These are phyloP conservation scores for Plagodis dolabraria DNA, from an alignment of 2,888 invertebrate species.

Conservation along the genomic window DNA sequence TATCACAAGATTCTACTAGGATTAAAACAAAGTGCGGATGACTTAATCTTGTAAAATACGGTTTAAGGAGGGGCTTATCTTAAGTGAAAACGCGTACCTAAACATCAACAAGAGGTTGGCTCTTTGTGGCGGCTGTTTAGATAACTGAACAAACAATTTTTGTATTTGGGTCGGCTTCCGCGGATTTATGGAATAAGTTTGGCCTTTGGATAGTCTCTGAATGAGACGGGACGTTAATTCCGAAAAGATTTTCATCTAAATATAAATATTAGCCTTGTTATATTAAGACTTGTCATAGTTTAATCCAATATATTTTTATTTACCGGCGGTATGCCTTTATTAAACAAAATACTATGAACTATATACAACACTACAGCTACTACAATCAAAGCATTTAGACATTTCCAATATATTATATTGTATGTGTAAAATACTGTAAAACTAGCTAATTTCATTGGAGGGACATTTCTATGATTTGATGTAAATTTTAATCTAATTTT, in stretches of 20 bases:
- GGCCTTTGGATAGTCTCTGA: conserved; percentile 18
- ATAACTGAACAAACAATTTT: conserved; percentile 44
- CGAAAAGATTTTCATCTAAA: neutral
- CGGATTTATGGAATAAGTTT: conserved; percentile 26
- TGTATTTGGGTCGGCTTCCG: conserved; percentile 29
- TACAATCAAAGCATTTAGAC: too few species aligned
- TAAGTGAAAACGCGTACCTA: conserved; percentile 61
- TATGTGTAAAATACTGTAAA: too few species aligned
- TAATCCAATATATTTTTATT: too few species aligned
- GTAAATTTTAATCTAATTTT: too few species aligned
- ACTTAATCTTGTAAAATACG: conserved; percentile 67
- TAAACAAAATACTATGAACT: too few species aligned
- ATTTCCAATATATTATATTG: too few species aligned
- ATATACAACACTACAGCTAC: too few species aligned
- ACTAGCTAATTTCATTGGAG: too few species aligned
- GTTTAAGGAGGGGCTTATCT: conserved; percentile 58
- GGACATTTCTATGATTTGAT: too few species aligned
- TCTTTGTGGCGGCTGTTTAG: conserved; percentile 47
- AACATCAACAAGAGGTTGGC: conserved; percentile 52
- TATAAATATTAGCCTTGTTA: too few species aligned
- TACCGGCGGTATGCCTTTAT: too few species aligned
- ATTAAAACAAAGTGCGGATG: conserved; percentile 61
- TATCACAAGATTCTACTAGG: conserved; percentile 58
- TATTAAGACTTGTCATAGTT: too few species aligned
- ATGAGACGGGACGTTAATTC: conserved; percentile 14